Evolutionary conservation across 64 coral and sea anemone species (phyloP).

Genomic region (Platygyra sinensis): DNA sequence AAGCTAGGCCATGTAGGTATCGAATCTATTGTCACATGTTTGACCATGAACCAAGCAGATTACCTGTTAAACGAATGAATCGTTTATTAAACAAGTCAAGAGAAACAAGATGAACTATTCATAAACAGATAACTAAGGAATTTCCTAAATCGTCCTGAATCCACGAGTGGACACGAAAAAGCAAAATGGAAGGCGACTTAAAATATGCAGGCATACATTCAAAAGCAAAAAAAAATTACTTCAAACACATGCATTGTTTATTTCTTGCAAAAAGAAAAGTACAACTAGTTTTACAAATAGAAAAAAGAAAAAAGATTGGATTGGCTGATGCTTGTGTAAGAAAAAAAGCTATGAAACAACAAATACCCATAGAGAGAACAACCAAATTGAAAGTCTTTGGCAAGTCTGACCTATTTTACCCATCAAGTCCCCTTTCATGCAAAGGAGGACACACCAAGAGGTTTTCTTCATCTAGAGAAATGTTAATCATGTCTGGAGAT

Average conservation of each 20-base stretch:
- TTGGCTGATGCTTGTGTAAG: conserved; percentile 44
- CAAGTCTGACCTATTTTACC: conserved; percentile 38
- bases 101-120: conserved; percentile 21
- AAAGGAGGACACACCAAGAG: conserved; percentile 44
- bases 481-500: conserved; percentile 48
- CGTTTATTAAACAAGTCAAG: conserved; percentile 18
- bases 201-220: conserved; percentile 13
- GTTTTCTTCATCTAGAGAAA: conserved; percentile 43
- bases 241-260: conserved; percentile 3
- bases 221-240: background rate
- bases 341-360: conserved; percentile 31
- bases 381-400: background rate
- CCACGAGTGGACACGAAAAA: background rate
- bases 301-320: conserved; percentile 45
- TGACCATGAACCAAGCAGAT: conserved; percentile 31
- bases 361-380: background rate
- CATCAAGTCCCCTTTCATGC: conserved; percentile 41
- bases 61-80: conserved; percentile 16
- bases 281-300: conserved; percentile 11
- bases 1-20: background rate
- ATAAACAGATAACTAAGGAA: conserved; percentile 22
- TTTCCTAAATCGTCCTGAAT: conserved; percentile 20
- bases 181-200: too few relatives aligned
- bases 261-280: conserved; percentile 55
- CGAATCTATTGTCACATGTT: conserved; percentile 3